phyloP scores from a whole-genome alignment of 2,888 invertebrate genomes.

The Drosophila acutilabella region DNA sequence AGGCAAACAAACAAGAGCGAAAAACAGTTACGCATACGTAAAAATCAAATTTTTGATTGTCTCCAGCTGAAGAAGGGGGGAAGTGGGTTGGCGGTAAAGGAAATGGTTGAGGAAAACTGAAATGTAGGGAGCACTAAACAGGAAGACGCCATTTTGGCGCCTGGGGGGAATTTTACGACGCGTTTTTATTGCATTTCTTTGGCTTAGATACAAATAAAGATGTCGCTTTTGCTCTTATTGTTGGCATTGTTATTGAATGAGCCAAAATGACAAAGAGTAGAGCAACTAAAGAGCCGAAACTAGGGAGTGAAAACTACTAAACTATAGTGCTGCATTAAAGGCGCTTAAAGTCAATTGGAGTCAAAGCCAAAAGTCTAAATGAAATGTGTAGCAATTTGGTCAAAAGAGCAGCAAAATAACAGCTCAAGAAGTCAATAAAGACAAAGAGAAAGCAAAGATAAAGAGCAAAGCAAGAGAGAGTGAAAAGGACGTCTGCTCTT shows the following conservation, averaged over 20 bases:
- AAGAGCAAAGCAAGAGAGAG: not conserved
- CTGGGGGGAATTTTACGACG: conserved; percentile 41
- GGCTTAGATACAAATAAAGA: conserved; percentile 60
- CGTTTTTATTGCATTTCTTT: conserved; percentile 69
- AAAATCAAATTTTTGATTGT: conserved; percentile 72
- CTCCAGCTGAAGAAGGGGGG: conserved; percentile 21
- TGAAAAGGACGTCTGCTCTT: not conserved
- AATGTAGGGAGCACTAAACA: not conserved
- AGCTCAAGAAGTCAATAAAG: not conserved
- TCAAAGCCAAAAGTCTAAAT: conserved; percentile 2
- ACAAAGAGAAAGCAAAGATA: not conserved
- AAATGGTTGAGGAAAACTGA: not conserved
- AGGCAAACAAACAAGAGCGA: conserved; percentile 54
- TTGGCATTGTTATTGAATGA: conserved; percentile 45
- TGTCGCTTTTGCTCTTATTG: conserved; percentile 35
- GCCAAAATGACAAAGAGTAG: not conserved
- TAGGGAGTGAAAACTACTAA: not conserved
- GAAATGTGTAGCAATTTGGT: conserved; percentile 25
- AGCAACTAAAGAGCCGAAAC: too few species aligned
- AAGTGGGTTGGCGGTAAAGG: too few species aligned
- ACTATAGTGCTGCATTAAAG: conserved; percentile 30
- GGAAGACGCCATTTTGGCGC: conserved; percentile 48
- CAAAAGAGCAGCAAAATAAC: not conserved
- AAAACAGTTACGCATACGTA: conserved; percentile 74
- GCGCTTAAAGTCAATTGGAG: conserved; percentile 30